A percentile compares a stretch with the other conserved stretches of the same genome.
Evolutionary conservation across 1,140 invertebrate genomes (phyloP).

Genomic region (Papilio xuthus): DNA sequence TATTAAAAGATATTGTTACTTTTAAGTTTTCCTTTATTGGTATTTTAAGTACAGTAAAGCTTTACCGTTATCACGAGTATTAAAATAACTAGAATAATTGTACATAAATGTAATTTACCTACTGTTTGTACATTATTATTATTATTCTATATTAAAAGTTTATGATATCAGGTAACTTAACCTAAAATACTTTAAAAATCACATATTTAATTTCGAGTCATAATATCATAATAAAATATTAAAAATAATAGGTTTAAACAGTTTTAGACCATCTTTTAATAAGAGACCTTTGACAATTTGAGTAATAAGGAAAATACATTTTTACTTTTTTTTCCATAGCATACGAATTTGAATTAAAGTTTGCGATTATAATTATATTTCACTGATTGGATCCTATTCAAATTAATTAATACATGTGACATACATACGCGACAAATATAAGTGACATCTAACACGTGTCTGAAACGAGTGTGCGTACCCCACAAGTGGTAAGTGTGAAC

Average conservation of each 20-base stretch:
- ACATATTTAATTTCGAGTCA: too few species aligned
- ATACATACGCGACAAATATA: background rate
- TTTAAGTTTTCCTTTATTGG: background rate
- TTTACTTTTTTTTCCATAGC: background rate
- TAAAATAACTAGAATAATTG: background rate
- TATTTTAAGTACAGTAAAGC: background rate
- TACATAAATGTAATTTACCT: background rate
- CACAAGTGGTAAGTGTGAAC: conserved; percentile 64
- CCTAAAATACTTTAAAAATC: too few species aligned
- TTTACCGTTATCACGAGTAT: background rate
- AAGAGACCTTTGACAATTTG: background rate
- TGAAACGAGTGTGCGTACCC: conserved; percentile 4
- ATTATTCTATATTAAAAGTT: background rate
- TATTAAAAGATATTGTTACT: background rate
- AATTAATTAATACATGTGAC: background rate
- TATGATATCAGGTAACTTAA: too few species aligned
- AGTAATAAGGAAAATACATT: background rate
- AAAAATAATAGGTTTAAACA: too few species aligned
- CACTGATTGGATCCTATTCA: background rate
- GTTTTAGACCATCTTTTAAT: background rate
- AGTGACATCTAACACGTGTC: conserved; percentile 1
- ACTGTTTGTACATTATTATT: background rate
- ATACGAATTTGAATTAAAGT: background rate
- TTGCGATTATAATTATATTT: background rate
- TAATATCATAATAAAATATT: background rate